phyloP scores from a whole-genome alignment of 2,888 invertebrate species.

The Thereva nobilitata region DNA sequence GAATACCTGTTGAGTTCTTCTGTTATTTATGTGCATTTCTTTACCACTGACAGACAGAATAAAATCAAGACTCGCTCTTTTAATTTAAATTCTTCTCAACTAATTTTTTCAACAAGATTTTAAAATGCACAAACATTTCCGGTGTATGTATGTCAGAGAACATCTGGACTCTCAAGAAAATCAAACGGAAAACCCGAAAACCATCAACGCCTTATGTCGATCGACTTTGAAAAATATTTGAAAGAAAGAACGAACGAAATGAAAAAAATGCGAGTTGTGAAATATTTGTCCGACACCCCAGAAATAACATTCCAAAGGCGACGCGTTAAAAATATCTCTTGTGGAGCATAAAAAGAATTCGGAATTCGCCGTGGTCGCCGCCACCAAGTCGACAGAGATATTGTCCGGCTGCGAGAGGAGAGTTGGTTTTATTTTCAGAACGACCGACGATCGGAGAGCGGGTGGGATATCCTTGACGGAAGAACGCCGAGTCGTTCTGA shows the following conservation, averaged over 20 bases:
- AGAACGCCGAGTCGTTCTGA: not conserved
- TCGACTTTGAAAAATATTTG: too few relatives aligned
- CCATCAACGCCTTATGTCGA: too few relatives aligned
- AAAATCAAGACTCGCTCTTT: too few relatives aligned
- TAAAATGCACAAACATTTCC: too few relatives aligned
- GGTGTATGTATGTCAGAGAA: too few relatives aligned
- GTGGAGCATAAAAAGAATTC: constrained; percentile 7
- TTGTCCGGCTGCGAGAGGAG: constrained; percentile 17
- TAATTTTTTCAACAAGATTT: too few relatives aligned
- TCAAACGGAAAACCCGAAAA: too few relatives aligned
- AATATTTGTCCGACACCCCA: constrained; percentile 15
- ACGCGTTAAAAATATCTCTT: constrained; percentile 26
- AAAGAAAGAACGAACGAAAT: not conserved
- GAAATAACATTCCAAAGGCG: constrained; percentile 24
- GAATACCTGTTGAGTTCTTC: too few relatives aligned
- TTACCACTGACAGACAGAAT: too few relatives aligned
- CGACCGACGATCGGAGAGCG: not conserved
- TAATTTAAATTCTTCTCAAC: too few relatives aligned
- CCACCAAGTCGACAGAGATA: constrained; percentile 13
- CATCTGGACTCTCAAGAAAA: too few relatives aligned
- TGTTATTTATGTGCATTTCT: too few relatives aligned
- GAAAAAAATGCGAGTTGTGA: constrained; percentile 20
- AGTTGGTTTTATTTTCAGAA: constrained; percentile 26
- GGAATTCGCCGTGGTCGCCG: constrained; percentile 21
- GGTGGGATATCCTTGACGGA: constrained; percentile 16